Percentiles rank a stretch among this genome's conserved stretches.
Evolutionary conservation across 35 echinoderm and acorn worm species (phyloP).

Genomic region (Lytechinus pictus): DNA sequence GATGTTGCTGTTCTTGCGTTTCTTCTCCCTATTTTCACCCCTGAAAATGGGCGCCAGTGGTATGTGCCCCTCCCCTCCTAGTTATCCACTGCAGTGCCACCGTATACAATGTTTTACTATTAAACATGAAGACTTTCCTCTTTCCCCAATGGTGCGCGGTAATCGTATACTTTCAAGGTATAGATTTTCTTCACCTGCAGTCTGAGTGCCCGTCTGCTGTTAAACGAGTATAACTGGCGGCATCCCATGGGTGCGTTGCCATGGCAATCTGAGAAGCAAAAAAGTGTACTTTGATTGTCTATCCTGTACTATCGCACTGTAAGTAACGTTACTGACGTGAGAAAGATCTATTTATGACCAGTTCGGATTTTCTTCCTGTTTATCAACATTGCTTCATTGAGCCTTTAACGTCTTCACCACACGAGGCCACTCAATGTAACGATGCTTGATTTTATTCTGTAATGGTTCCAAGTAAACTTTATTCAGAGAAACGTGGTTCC

Average conservation of each 20-base stretch:
- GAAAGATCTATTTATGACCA: background rate
- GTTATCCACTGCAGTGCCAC: no score
- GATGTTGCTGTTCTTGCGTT: no score
- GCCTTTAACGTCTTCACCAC: background rate
- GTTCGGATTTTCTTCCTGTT: background rate
- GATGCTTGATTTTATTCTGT: background rate
- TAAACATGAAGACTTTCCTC: background rate
- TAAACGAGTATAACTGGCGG: background rate
- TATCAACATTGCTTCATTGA: background rate
- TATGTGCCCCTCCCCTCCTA: no score
- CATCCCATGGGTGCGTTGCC: background rate
- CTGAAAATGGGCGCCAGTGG: no score
- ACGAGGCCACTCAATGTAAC: background rate
- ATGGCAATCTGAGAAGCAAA: background rate
- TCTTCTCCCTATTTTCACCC: no score
- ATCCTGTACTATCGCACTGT: background rate
- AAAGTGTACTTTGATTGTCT: background rate
- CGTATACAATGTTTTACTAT: no score
- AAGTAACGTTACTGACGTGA: background rate
- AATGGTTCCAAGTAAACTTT: no score
- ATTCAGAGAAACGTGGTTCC: no score
- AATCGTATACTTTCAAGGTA: background rate
- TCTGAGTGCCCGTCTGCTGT: background rate
- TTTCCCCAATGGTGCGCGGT: background rate
- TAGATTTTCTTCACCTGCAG: background rate